Evolutionary conservation across 2,888 invertebrate genomes (phyloP).

Genomic region (Metacarcinus magister): DNA sequence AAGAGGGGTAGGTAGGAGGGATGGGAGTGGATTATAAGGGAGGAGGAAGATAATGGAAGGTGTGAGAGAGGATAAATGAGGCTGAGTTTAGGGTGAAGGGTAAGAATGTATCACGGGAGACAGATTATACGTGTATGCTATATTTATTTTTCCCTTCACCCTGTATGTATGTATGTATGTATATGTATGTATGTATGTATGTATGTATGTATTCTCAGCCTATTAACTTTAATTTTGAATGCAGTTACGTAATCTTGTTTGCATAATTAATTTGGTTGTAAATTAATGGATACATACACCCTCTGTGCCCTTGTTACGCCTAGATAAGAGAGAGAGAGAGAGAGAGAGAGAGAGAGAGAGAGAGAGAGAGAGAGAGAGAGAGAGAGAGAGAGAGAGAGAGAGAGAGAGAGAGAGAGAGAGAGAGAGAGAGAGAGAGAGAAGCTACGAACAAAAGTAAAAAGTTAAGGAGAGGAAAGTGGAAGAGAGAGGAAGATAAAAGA

Average conservation of each 20-base stretch:
- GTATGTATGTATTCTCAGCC: not conserved
- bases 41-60: too few species aligned
- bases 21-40: too few species aligned
- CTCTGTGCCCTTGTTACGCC: not conserved
- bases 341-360: not conserved
- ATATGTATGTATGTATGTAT: not conserved
- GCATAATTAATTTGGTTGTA: not conserved
- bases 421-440: not conserved
- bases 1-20: too few species aligned
- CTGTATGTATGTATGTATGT: not conserved
- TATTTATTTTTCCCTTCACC: too few species aligned
- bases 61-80: too few species aligned
- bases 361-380: slow-evolving; percentile 21
- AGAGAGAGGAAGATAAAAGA: not conserved
- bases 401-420: not conserved
- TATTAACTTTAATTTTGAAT: not conserved
- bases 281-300: not conserved
- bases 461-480: not conserved
- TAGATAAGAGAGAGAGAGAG: not conserved
- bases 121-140: too few species aligned
- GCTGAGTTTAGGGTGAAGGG: too few species aligned
- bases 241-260: not conserved
- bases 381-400: slow-evolving; percentile 26
- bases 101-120: too few species aligned
- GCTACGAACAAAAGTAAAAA: not conserved